Evolutionary conservation across 37 sponge, comb jelly and placozoan species (phyloP), one percentile per base, ranked within the genome.

Genomic region (Beroe ovata): DNA sequence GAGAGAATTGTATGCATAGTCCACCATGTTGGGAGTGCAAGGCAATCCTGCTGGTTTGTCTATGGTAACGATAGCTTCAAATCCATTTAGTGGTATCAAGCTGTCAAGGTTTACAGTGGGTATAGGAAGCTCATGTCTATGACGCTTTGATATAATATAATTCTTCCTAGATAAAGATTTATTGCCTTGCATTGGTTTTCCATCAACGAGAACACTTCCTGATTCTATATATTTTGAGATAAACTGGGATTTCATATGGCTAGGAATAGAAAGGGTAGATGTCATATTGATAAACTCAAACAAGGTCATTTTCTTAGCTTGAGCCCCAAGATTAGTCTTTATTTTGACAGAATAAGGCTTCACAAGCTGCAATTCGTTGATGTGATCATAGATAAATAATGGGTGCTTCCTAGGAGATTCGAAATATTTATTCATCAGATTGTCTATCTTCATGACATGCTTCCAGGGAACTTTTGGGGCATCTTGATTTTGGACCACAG

Each of bases 1-100:
- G 34, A 66, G 69, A 32, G 69, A 66, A 37, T 66, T 66, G 16
- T 66, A 66, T 34, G 30, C 69, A 66, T 66, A 32, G 2, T 33
- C 30, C 2, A 29, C 34, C 36, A 66, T 66, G 69, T 33, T 26
- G 8, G 69, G 35, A 1, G 14, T 66, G 16, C 35, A 32, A 18
- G 69, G 69, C 30, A 66, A 16, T 19, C 69, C 69, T 18, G 69
- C 69, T 34, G 69, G 69, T 16, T 66, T 66, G 69, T 66, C 69
- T 34, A 66, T 30, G 30, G 25, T 29, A 30, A 25, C 34, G 16
- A 11, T 11, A 32, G 16, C 2, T 29, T 66, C 8, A 4, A 34
- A 11, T 14, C 14, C 30, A 29, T 66, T 66, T 18, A 66, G 14
- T 34, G 69, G 69, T 33, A 34, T 66, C 18, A 66, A 34, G 16